Evolutionary conservation across 2,113 vertebrate species (phyloP).

Genomic region (Corapipo altera): DNA sequence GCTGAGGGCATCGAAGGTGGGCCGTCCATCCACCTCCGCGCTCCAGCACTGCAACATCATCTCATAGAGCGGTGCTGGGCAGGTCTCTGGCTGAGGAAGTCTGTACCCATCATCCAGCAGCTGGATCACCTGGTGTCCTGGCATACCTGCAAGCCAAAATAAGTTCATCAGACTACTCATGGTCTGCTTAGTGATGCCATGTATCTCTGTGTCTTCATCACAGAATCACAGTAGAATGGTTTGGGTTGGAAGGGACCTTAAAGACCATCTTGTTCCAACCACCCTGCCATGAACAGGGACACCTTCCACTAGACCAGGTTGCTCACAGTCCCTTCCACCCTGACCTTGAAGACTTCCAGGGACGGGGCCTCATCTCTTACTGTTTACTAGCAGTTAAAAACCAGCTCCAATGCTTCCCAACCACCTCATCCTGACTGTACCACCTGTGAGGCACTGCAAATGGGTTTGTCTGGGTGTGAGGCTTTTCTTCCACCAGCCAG

Average conservation of each 20-base stretch:
- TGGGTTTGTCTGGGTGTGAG: neutral
- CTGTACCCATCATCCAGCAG: conserved; percentile 80
- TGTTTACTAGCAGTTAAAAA: neutral
- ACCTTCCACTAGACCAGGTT: neutral
- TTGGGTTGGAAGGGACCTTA: neutral
- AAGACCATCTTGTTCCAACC: neutral
- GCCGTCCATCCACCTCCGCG: conserved; percentile 59
- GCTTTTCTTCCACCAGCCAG: fast-evolving
- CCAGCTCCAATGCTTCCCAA: neutral
- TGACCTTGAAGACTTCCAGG: neutral
- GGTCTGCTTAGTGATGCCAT: fast-evolving
- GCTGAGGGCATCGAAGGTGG: conserved; percentile 85
- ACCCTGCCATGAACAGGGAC: neutral
- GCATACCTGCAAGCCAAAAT: conserved; percentile 73
- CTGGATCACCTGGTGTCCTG: conserved; percentile 83
- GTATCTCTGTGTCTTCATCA: no score
- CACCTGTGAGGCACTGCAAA: neutral
- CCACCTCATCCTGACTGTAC: fast-evolving
- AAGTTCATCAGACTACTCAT: neutral
- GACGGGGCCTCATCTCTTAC: neutral
- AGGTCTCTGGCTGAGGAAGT: conserved; percentile 78
- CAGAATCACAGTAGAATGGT: neutral
- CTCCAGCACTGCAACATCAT: conserved; percentile 92
- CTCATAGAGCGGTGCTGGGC: conserved; percentile 77
- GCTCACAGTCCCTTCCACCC: neutral